A percentile compares a stretch with the other conserved stretches of the same genome.
These are phyloP conservation scores for Diabrotica balteata DNA, from an alignment of 2,888 invertebrate genomes.

Conservation along the genomic window DNA sequence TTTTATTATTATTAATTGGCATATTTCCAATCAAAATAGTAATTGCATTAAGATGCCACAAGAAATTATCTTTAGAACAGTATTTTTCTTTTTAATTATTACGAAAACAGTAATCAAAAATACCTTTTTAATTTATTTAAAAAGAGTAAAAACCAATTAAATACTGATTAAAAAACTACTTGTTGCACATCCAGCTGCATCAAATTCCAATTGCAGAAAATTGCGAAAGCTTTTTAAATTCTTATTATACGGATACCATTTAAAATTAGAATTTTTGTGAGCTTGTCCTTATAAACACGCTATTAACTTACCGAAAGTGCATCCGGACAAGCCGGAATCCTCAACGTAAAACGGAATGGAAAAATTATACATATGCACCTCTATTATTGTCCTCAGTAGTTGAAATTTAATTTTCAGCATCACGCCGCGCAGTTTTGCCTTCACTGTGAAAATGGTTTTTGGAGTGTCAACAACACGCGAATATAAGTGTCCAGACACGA, in stretches of 20 bases:
- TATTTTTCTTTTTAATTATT: too few relatives aligned
- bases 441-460: slow-evolving; percentile 8
- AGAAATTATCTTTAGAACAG: too few relatives aligned
- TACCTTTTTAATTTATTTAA: too few relatives aligned
- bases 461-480: slow-evolving; percentile 1
- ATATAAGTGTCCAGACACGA: too few relatives aligned
- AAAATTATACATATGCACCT: slow-evolving; percentile 16
- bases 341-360: neutral
- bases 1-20: too few relatives aligned
- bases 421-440: slow-evolving; percentile 6
- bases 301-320: slow-evolving; percentile 3
- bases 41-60: too few relatives aligned
- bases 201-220: neutral
- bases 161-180: too few relatives aligned
- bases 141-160: too few relatives aligned
- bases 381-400: slow-evolving; percentile 13
- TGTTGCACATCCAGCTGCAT: neutral
- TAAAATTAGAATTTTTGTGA: slow-evolving; percentile 4
- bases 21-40: too few relatives aligned
- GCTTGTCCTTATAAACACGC: slow-evolving; percentile 4
- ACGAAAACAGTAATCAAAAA: too few relatives aligned
- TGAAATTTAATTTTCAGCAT: slow-evolving; percentile 11
- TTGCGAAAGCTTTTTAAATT: slow-evolving; percentile 1
- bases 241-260: slow-evolving; percentile 1
- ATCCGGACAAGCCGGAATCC: neutral